These are phyloP conservation scores for Calycopis cecrops DNA, from an alignment of 1,140 invertebrate genomes.

Conservation along the genomic window DNA sequence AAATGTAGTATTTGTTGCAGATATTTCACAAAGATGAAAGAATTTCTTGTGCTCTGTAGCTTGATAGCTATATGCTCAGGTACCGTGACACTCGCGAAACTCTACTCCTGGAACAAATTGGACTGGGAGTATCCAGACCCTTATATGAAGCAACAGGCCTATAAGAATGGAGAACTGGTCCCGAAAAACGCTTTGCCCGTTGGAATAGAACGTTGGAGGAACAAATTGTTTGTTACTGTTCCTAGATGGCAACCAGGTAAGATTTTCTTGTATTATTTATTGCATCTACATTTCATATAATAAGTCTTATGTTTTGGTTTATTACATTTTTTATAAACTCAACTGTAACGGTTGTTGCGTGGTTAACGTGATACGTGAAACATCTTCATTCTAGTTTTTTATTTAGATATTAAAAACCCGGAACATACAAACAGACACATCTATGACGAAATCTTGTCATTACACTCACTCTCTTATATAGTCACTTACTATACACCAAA, in stretches of 20 bases:
- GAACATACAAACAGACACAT: too few relatives aligned
- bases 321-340: too few relatives aligned
- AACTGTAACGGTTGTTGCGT: too few relatives aligned
- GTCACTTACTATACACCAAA: too few relatives aligned
- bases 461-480: too few relatives aligned
- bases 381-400: too few relatives aligned
- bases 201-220: conserved; percentile 85
- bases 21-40: conserved; percentile 37
- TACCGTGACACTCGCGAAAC: conserved; percentile 78
- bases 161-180: conserved; percentile 78
- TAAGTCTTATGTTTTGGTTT: too few relatives aligned
- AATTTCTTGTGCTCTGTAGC: conserved; percentile 37
- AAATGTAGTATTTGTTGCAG: conserved; percentile 20
- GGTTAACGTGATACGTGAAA: too few relatives aligned
- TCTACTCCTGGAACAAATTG: conserved; percentile 83
- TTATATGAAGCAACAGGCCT: conserved; percentile 76
- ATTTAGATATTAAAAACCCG: too few relatives aligned
- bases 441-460: too few relatives aligned
- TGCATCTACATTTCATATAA: too few relatives aligned
- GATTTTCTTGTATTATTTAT: conserved; percentile 1
- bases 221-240: conserved; percentile 86
- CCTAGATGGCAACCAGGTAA: conserved; percentile 81
- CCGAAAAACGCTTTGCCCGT: conserved; percentile 86
- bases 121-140: conserved; percentile 83
- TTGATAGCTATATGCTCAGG: conserved; percentile 51